Evolutionary conservation across 2,888 invertebrate species (phyloP), one percentile per base, ranked within the genome.

Genomic region (Carterocephalus palaemon): DNA sequence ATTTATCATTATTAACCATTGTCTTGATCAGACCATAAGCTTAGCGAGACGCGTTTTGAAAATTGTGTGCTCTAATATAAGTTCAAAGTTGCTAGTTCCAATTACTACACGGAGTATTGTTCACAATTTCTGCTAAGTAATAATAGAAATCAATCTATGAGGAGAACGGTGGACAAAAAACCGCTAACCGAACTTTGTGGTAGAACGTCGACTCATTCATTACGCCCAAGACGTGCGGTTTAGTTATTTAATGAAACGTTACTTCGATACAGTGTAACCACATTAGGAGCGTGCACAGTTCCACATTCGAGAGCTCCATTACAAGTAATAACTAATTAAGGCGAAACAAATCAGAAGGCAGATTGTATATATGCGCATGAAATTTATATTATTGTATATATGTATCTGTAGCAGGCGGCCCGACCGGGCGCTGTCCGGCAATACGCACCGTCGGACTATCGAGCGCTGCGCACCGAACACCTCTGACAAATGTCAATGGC

Each of bases 401-500:
- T 8, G 8, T 8, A 29, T n/a, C n/a, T n/a, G n/a, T n/a, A n/a
- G n/a, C n/a, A 22, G 22, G 9, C 28, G 36, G 10, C 15, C 28
- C 42, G 17, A 13, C 9, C 13, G 42, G 6, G 19, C 19, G 19
- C 3, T 19, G 6, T 6, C 4, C 46, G 46, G 41, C 47, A 49
- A 54, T 37, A 51, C 54, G 56, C 52, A 52, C 48, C 49, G 47
- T 56, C 52, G 52, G 52, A 55, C 48, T 43, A 51, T 53, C 49
- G 60, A 53, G 54, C 56, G 55, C 55, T 50, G 57, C 56, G 62
- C 64, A 59, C 60, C 71, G 68, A 67, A 70, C 71, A 64, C 67
- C 66, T 64, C 79, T 79, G 81, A 79, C 82, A 78, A 77, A 78
- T 85, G 85, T 84, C 85, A 84, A 73, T 85, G 85, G 84, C 85